Evolutionary conservation across 2,113 vertebrate genomes (phyloP), one percentile per base, ranked within the genome.

Genomic region (Opisthocomus hoazin): DNA sequence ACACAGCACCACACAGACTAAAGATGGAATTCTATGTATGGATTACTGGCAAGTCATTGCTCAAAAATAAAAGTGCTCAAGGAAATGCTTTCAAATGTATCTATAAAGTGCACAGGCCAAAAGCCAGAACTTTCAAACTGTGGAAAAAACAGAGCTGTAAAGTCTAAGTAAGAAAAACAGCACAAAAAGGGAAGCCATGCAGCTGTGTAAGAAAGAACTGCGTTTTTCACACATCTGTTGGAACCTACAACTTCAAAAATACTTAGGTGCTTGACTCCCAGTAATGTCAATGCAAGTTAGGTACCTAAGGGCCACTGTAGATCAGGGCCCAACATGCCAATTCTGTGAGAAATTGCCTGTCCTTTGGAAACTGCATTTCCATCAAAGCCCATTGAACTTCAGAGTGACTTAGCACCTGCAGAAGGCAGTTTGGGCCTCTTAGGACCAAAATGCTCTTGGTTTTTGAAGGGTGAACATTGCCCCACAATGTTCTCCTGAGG

Each of bases 41-140:
- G 36, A 32, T 64, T 60, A 77, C 36, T 15, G 21, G 27, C 37
- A 89, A 66, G 30, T 50, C 71, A 84, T 30, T 5, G 56, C 50
- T 92, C 36, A 91, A 93, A 70, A 48, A 76, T 61, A 69, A 90
- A 75, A 51, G 29, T 34, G 26, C 54, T 87, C 32, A 57, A 70
- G 65, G 73, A 90, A 91, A 34, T 91, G 34, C 34, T 89, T 74
- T 32, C 68, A 29, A 61, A 91, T 50, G 8, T 29, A 68, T 8
- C 34, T 50, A 64, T 51, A 69, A 94, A 95, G 80, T 64, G 48
- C 66, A 89, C 37, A 81, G 89, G 34, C 64, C 2, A 0, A 84
- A 77, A 95, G 58, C 17, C 68, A 90, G 51, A 84, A 66, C 34
- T 48, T 71, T 43, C 12, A 57, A 77, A 70, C 48, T 82, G 78